A percentile compares a stretch with the other conserved stretches of the same genome.
Evolutionary conservation across 2,113 vertebrate genomes (phyloP).

Genomic region (Ceyx margarethae): DNA sequence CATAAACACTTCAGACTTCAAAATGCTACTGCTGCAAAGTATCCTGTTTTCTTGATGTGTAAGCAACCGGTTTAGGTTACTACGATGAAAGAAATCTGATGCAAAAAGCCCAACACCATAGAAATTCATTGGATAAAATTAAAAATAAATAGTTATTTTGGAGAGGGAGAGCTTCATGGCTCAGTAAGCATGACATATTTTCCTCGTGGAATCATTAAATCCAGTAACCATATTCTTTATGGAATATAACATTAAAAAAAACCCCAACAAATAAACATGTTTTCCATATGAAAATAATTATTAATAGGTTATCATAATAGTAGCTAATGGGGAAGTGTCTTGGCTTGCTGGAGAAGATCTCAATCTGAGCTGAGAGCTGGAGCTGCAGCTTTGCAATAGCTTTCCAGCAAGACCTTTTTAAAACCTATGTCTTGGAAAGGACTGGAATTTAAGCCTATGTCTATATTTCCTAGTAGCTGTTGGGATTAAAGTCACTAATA

Average conservation of each 20-base stretch:
- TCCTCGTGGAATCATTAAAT: conserved; percentile 59
- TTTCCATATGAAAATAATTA: conserved; percentile 55
- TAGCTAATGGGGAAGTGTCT: background rate
- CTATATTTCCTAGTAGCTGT: background rate
- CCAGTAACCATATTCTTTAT: conserved; percentile 12
- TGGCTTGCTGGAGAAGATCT: conserved; percentile 16
- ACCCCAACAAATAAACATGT: conserved; percentile 40
- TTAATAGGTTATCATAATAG: conserved; percentile 34
- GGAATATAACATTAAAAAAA: background rate
- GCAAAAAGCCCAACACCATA: background rate
- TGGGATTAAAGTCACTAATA: background rate
- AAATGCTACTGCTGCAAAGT: background rate
- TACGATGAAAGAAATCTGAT: conserved; percentile 39
- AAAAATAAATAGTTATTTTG: conserved; percentile 65
- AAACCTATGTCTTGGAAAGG: background rate
- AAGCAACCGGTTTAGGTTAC: background rate
- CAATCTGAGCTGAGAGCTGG: background rate
- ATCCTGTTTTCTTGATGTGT: background rate
- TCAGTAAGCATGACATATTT: conserved; percentile 22
- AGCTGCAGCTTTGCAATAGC: background rate
- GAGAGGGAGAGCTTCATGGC: conserved; percentile 1
- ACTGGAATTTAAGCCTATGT: background rate
- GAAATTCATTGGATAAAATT: conserved; percentile 36
- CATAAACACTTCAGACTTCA: background rate
- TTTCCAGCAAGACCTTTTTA: background rate